Evolutionary conservation across 1,140 invertebrate species (phyloP).

Genomic region (Platorchestia sp.): DNA sequence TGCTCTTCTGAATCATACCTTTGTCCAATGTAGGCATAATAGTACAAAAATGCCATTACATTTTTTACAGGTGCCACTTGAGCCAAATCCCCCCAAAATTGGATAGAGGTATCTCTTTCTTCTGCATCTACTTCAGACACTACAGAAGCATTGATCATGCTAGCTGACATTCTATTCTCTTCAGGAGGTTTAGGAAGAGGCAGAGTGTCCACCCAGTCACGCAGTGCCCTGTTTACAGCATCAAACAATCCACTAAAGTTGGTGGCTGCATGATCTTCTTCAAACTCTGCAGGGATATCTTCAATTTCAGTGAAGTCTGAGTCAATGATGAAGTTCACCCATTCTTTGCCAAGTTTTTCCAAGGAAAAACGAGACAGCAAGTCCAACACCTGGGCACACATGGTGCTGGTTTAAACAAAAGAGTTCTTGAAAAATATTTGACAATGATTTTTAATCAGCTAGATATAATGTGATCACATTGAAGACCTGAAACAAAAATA

Average conservation of each 20-base stretch:
- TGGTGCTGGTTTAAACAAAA: too few relatives aligned
- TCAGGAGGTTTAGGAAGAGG: constrained; percentile 63
- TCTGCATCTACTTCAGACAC: constrained; percentile 28
- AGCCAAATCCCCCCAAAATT: constrained; percentile 76
- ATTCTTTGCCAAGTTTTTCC: constrained; percentile 71
- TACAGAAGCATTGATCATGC: background rate
- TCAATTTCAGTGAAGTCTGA: constrained; percentile 72
- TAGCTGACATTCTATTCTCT: constrained; percentile 1
- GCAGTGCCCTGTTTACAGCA: constrained; percentile 66
- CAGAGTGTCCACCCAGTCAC: constrained; percentile 62
- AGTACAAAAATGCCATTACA: constrained; percentile 74
- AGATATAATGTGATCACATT: background rate
- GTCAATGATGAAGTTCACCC: constrained; percentile 74
- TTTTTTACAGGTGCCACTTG: constrained; percentile 72
- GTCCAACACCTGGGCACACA: constrained; percentile 45
- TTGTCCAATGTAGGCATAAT: constrained; percentile 73
- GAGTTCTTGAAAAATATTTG: too few relatives aligned
- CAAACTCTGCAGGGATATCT: constrained; percentile 72
- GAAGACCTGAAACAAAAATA: background rate
- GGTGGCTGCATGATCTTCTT: constrained; percentile 71
- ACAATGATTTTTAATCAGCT: background rate
- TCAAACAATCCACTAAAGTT: constrained; percentile 70
- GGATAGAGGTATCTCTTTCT: constrained; percentile 63
- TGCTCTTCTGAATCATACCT: constrained; percentile 69
- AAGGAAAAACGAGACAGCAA: constrained; percentile 62